Evolutionary conservation across 2,888 invertebrate genomes (phyloP), one percentile per base, ranked within the genome.

Genomic region (Amiota minor): DNA sequence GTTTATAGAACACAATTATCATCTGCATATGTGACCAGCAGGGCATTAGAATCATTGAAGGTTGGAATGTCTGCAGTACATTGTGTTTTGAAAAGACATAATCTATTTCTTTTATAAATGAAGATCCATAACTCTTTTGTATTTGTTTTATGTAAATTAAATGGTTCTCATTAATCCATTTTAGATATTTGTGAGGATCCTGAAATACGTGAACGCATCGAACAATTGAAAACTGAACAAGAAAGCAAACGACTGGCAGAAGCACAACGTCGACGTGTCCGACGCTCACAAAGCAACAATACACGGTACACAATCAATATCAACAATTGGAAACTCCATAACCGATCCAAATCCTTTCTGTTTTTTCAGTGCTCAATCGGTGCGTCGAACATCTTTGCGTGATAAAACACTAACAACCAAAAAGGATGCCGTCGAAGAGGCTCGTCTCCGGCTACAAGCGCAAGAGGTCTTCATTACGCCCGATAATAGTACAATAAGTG

Each of bases 111-210:
- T n/a, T n/a, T n/a, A n/a, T n/a, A n/a, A n/a, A n/a, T n/a, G n/a
- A n/a, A n/a, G n/a, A n/a, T n/a, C n/a, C n/a, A n/a, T n/a, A n/a
- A n/a, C n/a, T n/a, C n/a, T n/a, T n/a, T n/a, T n/a, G n/a, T n/a
- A 18, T 46, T 64, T 71, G 62, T 50, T 16, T 23, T 3, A 2
- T 23, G 3, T 23, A 3, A 2, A 23, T 2, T 23, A 3, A 6
- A 35, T 12, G 18, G 20, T 18, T 70, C 10, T 16, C 2, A 9
- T 10, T 47, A 9, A 2, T 35, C 35, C 12, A 3, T n/a, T 50
- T 20, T 62, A 97, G 98, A 98, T 90, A 97, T 98, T 83, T 98
- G 98, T 89, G 98, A 98, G 89, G 98, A 98, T 90, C 95, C 95
- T 0, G 98, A 98, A 90, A 93, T 98, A 86, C 94, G 97, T 77